Conservation (phyloP, 2,888 invertebrate species). For the Apotomis betuletana region DNA sequence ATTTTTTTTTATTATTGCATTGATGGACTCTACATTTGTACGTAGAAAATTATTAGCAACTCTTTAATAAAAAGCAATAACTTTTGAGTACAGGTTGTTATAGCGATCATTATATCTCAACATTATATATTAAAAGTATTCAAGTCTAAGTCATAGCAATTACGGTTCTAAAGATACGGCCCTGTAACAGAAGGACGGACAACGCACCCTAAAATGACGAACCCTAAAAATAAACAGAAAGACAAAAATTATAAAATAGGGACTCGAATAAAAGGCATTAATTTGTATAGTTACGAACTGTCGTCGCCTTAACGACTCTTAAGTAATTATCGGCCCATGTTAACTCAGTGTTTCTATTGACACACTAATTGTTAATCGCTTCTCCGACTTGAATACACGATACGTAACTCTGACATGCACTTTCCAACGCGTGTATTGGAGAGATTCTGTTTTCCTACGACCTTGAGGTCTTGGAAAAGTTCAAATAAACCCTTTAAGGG, state of each 20-base stretch:
- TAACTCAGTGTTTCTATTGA: constrained; percentile 67
- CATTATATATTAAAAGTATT: no score
- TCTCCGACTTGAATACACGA: constrained; percentile 49
- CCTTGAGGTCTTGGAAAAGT: constrained; percentile 31
- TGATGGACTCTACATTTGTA: no score
- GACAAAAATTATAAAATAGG: neutral
- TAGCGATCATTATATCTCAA: no score
- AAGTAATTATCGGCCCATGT: constrained; percentile 55
- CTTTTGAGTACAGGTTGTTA: no score
- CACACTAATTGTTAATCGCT: constrained; percentile 68
- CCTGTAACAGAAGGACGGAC: no score
- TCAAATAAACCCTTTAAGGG: no score
- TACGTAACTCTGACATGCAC: constrained; percentile 51
- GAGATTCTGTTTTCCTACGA: constrained; percentile 16
- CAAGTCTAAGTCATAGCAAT: no score
- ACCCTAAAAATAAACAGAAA: neutral
- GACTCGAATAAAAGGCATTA: neutral
- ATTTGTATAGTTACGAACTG: neutral
- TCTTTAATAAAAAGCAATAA: no score
- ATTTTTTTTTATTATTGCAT: no score
- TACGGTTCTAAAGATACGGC: no score
- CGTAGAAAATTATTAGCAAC: no score
- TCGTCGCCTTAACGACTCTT: constrained; percentile 30
- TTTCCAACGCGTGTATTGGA: constrained; percentile 50
- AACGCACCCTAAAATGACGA: no score